These are phyloP conservation scores for Tetrao urogallus DNA, from an alignment of 2,113 vertebrate species.

Conservation along the genomic window DNA sequence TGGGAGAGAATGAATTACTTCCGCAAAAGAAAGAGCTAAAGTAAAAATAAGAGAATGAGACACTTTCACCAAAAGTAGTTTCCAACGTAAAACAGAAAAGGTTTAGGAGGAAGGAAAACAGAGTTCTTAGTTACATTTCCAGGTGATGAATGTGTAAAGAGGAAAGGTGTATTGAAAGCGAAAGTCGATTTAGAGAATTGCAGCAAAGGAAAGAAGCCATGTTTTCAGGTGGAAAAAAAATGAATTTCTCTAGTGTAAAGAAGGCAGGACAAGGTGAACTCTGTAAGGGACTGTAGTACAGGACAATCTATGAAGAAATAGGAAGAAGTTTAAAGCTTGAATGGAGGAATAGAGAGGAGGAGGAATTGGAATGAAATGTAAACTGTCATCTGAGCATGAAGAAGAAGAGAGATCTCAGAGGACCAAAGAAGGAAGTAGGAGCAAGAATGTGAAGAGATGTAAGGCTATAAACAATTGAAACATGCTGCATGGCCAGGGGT, in stretches of 20 bases:
- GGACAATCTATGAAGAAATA: not conserved
- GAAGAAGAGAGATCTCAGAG: not conserved
- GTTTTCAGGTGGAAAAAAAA: not conserved
- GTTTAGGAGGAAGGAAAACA: not conserved
- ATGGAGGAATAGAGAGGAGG: not conserved
- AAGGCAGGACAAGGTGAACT: not conserved
- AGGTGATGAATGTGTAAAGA: not conserved
- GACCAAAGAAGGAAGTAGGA: not conserved
- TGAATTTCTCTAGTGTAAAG: not conserved
- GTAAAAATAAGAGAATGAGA: not conserved
- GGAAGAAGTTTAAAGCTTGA: not conserved
- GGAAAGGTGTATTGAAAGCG: not conserved
- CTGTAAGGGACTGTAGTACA: not conserved
- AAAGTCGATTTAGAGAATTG: fast-evolving
- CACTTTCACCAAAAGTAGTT: not conserved
- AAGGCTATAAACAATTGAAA: not conserved
- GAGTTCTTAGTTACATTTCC: not conserved
- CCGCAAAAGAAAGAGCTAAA: not conserved
- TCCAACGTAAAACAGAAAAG: not conserved
- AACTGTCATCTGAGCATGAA: not conserved
- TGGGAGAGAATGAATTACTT: not conserved
- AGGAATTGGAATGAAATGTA: not conserved
- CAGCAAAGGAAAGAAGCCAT: not conserved
- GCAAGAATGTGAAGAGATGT: not conserved
- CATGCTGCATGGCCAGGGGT: not conserved